Conservation (phyloP, 2,113 vertebrate genomes). For the Nothobranchius furzeri region DNA sequence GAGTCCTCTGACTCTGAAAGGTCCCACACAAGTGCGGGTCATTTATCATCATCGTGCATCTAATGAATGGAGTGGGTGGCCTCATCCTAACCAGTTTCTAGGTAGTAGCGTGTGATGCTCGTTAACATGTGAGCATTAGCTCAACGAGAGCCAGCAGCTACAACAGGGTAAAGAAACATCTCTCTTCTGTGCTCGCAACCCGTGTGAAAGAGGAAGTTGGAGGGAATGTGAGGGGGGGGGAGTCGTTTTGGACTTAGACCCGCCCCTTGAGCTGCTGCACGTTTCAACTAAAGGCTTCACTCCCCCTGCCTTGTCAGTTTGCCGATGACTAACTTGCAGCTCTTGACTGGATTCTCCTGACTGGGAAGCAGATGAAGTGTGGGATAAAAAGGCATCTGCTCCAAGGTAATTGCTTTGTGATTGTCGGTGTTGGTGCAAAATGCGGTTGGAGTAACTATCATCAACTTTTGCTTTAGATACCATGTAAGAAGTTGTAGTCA, state of each 20-base stretch:
- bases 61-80: too few relatives aligned
- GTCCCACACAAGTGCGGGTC: too few relatives aligned
- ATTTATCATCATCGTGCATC: too few relatives aligned
- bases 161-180: background rate
- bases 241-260: conserved; percentile 37
- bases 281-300: conserved; percentile 53
- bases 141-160: background rate
- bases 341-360: conserved; percentile 55
- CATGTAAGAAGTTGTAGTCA: background rate
- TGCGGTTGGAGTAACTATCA: background rate
- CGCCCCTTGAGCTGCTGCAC: conserved; percentile 58
- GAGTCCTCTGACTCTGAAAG: too few relatives aligned
- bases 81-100: too few relatives aligned
- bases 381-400: conserved; percentile 13
- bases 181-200: background rate
- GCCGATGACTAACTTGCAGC: conserved; percentile 28
- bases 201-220: background rate
- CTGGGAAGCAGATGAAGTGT: conserved; percentile 37
- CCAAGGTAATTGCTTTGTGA: conserved; percentile 48
- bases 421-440: background rate
- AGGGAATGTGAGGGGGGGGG: conserved; percentile 12
- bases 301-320: conserved; percentile 52
- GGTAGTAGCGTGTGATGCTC: background rate
- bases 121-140: conserved; percentile 18
- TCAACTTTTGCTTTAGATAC: background rate